Conservation (phyloP, 2,888 invertebrate genomes). For the Matsumyia berberina region DNA sequence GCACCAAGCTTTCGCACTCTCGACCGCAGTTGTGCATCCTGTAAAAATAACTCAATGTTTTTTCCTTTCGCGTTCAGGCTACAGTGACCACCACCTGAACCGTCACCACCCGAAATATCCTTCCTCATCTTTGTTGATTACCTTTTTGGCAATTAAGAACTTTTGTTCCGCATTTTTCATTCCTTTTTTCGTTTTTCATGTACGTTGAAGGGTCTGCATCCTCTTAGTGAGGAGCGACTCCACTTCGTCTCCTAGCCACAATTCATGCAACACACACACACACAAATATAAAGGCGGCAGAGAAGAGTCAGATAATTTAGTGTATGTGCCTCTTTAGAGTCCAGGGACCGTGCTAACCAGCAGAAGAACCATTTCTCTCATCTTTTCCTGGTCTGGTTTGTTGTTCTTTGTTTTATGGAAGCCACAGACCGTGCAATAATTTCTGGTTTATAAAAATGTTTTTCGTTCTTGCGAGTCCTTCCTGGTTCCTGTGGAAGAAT, state of each 20-base stretch:
- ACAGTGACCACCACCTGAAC: conserved; percentile 32
- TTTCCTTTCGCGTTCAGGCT: conserved; percentile 35
- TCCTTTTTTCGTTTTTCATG: no score
- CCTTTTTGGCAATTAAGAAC: conserved; percentile 68
- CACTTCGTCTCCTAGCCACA: conserved; percentile 42
- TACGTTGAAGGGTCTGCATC: conserved; percentile 18
- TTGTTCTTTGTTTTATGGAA: conserved; percentile 69
- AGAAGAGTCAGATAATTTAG: conserved; percentile 63
- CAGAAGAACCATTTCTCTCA: conserved; percentile 60
- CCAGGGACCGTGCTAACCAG: conserved; percentile 46
- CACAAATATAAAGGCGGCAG: no score
- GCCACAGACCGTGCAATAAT: conserved; percentile 72
- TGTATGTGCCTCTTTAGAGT: conserved; percentile 50
- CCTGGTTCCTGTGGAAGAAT: conserved; percentile 27
- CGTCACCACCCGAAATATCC: conserved; percentile 10
- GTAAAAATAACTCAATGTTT: conserved; percentile 30
- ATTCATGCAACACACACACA: conserved; percentile 34
- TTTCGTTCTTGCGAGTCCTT: conserved; percentile 4
- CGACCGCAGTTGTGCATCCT: conserved; percentile 63
- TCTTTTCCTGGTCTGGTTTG: conserved; percentile 50
- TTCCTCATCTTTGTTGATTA: conserved; percentile 35
- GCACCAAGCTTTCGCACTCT: conserved; percentile 58
- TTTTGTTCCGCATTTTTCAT: conserved; percentile 53
- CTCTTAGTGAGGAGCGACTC: background rate
- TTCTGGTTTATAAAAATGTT: conserved; percentile 68